Evolutionary conservation across 2,797 vertebrate genomes (phyloP), one percentile per base, ranked within the genome.

Genomic region (Momotus momota): DNA sequence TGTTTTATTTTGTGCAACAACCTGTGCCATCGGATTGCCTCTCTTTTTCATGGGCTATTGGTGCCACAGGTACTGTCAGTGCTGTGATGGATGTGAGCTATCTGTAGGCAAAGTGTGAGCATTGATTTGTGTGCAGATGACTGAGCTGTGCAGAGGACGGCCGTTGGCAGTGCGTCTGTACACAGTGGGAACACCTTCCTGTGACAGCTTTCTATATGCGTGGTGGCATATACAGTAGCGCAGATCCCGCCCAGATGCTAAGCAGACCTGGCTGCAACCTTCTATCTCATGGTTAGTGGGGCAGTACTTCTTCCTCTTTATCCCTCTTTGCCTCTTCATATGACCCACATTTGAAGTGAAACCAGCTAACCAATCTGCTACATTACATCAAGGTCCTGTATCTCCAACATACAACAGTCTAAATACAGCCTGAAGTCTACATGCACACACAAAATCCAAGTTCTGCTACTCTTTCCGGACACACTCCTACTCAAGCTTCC

Each of bases 111-210:
- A 95, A 96, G 85, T 72, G 75, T 0, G 12, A 90, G 69, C 72
- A 94, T 60, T 88, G 89, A 94, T 96, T 86, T 79, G 35, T 58
- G 75, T 64, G 85, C 93, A 93, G 93, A 86, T 51, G 79, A 90
- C 89, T 51, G 82, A 69, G 65, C 85, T 60, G 71, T 22, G 60
- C 0, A 45, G 25, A 35, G 29, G 35, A 29, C 1, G 3, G 38
- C 27, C 48, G 58, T 15, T 88, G 73, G 66, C 62, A 46, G 19
- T 5, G 46, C 60, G 70, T 81, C 77, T 80, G 43, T 17, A 46
- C 22, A 46, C 38, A 12, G 58, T 12, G 38, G 40, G 49, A 58
- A 71, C 11, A 74, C 27, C 43, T 74, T 81, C 57, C 54, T 33
- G 41, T 62, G 58, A 72, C 69, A 90, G 61, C 23, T 58, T 66